Evolutionary conservation across 2,797 vertebrate genomes (phyloP).

Genomic region (Alcedo quadribrachys): DNA sequence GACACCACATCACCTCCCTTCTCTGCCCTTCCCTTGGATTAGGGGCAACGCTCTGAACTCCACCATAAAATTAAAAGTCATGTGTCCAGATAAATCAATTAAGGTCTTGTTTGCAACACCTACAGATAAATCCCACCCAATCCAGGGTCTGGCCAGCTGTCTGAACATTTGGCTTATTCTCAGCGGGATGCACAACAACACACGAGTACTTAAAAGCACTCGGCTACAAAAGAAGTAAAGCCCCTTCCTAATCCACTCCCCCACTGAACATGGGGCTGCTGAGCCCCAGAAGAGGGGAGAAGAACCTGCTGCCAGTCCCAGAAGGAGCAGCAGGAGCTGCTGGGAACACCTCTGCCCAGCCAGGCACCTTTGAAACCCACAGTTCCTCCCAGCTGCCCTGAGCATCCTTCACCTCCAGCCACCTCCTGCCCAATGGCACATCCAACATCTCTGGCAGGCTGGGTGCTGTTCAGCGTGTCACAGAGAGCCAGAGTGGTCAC

Average conservation of each 20-base stretch:
- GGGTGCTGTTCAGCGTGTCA: accelerated
- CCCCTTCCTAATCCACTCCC: constrained; percentile 42
- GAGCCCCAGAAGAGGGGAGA: neutral
- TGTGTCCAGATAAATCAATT: constrained; percentile 38
- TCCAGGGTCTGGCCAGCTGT: neutral
- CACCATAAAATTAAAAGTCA: constrained; percentile 26
- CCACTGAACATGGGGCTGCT: neutral
- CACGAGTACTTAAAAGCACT: neutral
- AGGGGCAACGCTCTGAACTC: neutral
- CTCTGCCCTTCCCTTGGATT: neutral
- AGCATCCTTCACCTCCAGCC: neutral
- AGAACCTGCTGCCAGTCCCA: neutral
- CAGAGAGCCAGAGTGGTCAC: too few relatives aligned
- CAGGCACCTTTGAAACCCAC: accelerated
- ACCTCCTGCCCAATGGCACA: neutral
- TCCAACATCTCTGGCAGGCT: accelerated
- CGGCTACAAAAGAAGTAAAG: constrained; percentile 3
- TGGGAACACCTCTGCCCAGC: neutral
- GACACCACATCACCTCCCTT: accelerated
- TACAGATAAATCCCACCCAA: neutral
- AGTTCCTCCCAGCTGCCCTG: accelerated
- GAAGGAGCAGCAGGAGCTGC: neutral
- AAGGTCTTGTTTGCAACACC: constrained; percentile 58
- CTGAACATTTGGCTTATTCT: constrained; percentile 12
- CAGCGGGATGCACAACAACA: constrained; percentile 44